Evolutionary conservation across 2,888 invertebrate species (phyloP).

Genomic region (Caenorhabditis sp.): DNA sequence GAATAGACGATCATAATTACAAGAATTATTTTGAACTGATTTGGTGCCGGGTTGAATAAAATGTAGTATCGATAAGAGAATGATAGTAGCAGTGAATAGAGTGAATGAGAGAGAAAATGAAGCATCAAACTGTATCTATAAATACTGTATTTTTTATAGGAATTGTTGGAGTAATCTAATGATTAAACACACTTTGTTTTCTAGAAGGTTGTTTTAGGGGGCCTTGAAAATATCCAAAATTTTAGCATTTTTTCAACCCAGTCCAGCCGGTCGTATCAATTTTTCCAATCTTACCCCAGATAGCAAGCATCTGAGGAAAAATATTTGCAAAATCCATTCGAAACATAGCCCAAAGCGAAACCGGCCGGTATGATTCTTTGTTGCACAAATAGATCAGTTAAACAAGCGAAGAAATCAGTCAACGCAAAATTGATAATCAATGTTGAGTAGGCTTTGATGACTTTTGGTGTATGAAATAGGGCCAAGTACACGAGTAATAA

Average conservation of each 20-base stretch:
- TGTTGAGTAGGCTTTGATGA: slow-evolving; percentile 16
- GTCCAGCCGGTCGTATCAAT: too few species aligned
- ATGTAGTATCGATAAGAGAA: slow-evolving; percentile 18
- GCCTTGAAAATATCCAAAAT: background rate
- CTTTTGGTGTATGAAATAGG: slow-evolving; percentile 10
- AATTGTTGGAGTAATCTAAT: background rate
- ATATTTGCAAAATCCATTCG: slow-evolving; percentile 4
- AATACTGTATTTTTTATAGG: background rate
- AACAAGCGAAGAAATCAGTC: slow-evolving; percentile 24
- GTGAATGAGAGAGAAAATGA: slow-evolving; percentile 8
- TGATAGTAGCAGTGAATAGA: slow-evolving; percentile 10
- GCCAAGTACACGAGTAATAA: slow-evolving; percentile 6
- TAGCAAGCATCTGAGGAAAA: background rate
- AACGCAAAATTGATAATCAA: slow-evolving; percentile 31
- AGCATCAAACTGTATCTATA: slow-evolving; percentile 8
- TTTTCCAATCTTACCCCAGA: slow-evolving; percentile 7
- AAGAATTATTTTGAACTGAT: background rate
- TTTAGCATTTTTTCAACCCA: too few species aligned
- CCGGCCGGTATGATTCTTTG: slow-evolving; percentile 15
- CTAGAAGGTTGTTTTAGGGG: too few species aligned
- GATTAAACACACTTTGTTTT: background rate
- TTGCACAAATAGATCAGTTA: slow-evolving; percentile 26
- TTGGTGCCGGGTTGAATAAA: background rate
- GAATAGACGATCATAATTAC: background rate
- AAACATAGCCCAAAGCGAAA: slow-evolving; percentile 1